Base-by-base conservation (phyloP, 2,797 vertebrate species). In the Neosilurus hyrtlii region DNA sequence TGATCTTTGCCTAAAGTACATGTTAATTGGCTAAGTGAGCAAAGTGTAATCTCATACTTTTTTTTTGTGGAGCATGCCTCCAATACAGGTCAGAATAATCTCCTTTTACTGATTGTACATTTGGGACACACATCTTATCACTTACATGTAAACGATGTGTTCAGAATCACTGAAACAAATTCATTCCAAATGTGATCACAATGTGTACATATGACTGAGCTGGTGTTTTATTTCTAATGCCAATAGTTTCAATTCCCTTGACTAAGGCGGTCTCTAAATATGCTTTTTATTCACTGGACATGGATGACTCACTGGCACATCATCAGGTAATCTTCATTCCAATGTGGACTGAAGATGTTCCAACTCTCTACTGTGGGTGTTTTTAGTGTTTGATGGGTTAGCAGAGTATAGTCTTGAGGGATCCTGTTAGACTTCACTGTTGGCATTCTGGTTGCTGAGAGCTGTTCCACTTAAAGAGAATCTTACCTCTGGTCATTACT, bases 291-390 rank as follows among this genome's bases (percentile, higher is more conserved):
- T 7, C 30, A 52, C 8, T 78, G 43, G 24, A 51, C 43, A 78
- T 30, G 10, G 15, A 10, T 24, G 57, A 76, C 1, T 61, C 20
- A 62, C 22, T 26, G 15, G 22, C n/a, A 51, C 37, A 63, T 78
- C n/a, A 26, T n/a, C 20, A 77, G 14, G 30, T 37, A 4, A 15
- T 43, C 57, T 76, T 49, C 57, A 43, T 76, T 61, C 22, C 20
- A 49, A 20, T 76, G 57, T 76, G 35, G 74, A 76, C 18, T n/a
- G 35, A 62, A 61, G 57, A 76, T 76, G 35, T 30, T 24, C 20
- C 12, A 11, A 9, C 6, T 43, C 35, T 61, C 20, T n/a, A n/a
- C 35, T 43, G 57, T 22, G 30, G 26, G 18, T 76, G 56, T 61
- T 76, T 75, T n/a, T 5, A 59, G 73, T 26, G 59, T 35, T 43